Evolutionary conservation across 2,797 vertebrate genomes (phyloP).

Genomic region (Pantherophis vulpinus): DNA sequence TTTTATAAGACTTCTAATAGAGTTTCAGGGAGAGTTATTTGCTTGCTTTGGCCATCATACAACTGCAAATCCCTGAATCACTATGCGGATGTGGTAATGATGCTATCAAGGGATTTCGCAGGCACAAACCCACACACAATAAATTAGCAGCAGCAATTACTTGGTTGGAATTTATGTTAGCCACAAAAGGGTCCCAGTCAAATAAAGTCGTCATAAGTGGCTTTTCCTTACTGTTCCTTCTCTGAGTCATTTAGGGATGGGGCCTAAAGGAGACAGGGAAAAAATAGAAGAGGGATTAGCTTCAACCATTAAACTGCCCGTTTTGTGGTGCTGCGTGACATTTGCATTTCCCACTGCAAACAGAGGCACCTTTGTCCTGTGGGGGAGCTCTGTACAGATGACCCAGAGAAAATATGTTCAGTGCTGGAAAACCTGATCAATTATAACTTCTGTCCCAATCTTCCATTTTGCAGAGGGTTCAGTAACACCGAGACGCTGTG

Average conservation of each 20-base stretch:
- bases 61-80: background rate
- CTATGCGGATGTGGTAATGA: background rate
- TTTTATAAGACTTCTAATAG: background rate
- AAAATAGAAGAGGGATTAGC: background rate
- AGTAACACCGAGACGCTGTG: conserved; percentile 92
- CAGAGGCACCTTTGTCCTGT: background rate
- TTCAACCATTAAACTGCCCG: background rate
- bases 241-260: background rate
- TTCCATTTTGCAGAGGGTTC: conserved; percentile 79
- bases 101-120: background rate
- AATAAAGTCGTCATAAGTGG: background rate
- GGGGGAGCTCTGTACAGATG: background rate
- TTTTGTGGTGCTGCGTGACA: background rate
- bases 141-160: background rate
- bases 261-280: background rate
- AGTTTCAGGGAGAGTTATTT: background rate
- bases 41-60: background rate
- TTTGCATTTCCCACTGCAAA: background rate
- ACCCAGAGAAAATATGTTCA: background rate
- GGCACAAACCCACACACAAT: background rate
- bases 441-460: background rate
- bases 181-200: too few relatives aligned
- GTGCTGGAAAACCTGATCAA: background rate
- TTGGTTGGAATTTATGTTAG: background rate
- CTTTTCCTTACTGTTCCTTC: background rate